Base-by-base conservation (phyloP, 2,797 vertebrate genomes). In the Anas acuta region DNA sequence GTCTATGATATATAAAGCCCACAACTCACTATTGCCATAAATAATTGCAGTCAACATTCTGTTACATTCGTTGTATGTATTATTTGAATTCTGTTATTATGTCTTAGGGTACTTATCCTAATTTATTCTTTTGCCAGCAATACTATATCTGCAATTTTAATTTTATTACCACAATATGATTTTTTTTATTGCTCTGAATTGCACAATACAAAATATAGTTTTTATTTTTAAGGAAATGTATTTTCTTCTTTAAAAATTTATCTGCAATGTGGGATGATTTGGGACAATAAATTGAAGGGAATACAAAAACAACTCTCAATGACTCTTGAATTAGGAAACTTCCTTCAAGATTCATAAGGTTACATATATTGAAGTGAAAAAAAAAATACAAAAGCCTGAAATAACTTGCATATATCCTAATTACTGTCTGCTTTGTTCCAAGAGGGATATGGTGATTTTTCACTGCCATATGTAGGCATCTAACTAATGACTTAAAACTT, bases 101-200 rank as follows among this genome's bases (percentile, higher is more conserved):
- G 7, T 41, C 28, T 70, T 53, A 30, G 22, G 35, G 84, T 65
- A 33, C 14, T 83, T 92, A 60, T 70, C 83, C n/a, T 76, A 66
- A 58, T 76, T 89, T 87, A 62, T 64, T 85, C 62, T 47, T 91
- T 84, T 84, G 39, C 35, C 41, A 90, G 21, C 23, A 54, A 75
- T 37, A 90, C 35, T 72, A 69, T 41, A 49, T 22, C 73, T 92
- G 37, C 25, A 78, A 91, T 95, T 97, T 93, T 92, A 41, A 93
- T 92, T 54, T 73, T 70, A 87, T 87, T 96, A 66, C 8, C 33
- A 39, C 51, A 67, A 45, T 49, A 71, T 80, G 39, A 70, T 69
- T 93, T 94, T 94, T 41, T 41, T 43, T 83, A 92, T 92, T 91
- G 82, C 85, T 91, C 32, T 70, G 33, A 95, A 97, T 92, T 86